A percentile compares a stretch with the other conserved stretches of the same genome.
These are phyloP conservation scores for Psilanteris sp. DNA, from an alignment of 1,140 invertebrate genomes.

Conservation along the genomic window DNA sequence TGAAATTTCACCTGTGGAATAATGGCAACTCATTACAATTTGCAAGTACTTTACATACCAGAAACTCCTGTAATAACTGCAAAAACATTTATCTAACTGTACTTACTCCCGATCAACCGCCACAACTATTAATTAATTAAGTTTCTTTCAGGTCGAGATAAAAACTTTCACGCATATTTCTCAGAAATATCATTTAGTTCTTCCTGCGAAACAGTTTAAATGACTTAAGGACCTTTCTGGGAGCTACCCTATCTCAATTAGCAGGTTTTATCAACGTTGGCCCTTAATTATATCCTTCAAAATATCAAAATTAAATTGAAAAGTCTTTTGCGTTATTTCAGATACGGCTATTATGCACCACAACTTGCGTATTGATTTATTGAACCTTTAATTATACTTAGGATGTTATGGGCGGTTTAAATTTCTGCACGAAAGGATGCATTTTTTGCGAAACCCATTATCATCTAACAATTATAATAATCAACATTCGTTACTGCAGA, in stretches of 20 bases:
- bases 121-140: slow-evolving; percentile 49
- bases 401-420: slow-evolving; percentile 17
- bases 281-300: slow-evolving; percentile 76
- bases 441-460: slow-evolving; percentile 58
- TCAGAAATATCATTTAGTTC: slow-evolving; percentile 44
- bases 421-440: slow-evolving; percentile 5
- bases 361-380: slow-evolving; percentile 67
- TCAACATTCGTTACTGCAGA: slow-evolving; percentile 27
- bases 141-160: slow-evolving; percentile 26
- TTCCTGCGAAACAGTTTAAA: slow-evolving; percentile 51
- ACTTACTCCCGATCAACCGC: slow-evolving; percentile 19
- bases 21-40: slow-evolving; percentile 1
- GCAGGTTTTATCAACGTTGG: slow-evolving; percentile 66
- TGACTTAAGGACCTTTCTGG: slow-evolving; percentile 35
- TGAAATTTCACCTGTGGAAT: slow-evolving; percentile 3
- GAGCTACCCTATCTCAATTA: slow-evolving; percentile 68
- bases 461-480: slow-evolving; percentile 65
- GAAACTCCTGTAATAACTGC: slow-evolving; percentile 5
- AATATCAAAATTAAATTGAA: slow-evolving; percentile 77
- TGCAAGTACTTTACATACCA: slow-evolving; percentile 1
- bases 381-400: slow-evolving; percentile 70
- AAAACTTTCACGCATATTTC: slow-evolving; percentile 49
- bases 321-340: slow-evolving; percentile 74
- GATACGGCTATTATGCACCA: slow-evolving; percentile 66
- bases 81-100: slow-evolving; percentile 13